A percentile compares a stretch with the other conserved stretches of the same genome.
Evolutionary conservation across 1,140 invertebrate species (phyloP).

Genomic region (Chrysopa pallens): DNA sequence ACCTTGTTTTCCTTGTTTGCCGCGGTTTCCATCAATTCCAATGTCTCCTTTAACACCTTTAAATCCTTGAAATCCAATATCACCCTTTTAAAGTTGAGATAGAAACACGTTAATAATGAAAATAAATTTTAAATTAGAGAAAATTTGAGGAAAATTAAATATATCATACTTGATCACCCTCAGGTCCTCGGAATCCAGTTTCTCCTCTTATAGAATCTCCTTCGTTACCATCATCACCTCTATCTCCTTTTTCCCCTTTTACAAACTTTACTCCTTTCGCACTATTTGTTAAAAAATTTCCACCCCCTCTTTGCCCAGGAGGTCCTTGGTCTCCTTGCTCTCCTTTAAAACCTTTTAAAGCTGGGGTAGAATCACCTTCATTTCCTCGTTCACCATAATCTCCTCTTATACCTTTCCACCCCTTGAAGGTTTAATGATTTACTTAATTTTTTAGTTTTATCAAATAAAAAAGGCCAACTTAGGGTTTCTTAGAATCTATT

Average conservation of each 20-base stretch:
- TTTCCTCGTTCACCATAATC: constrained; percentile 27
- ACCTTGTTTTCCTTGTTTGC: constrained; percentile 29
- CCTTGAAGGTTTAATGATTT: no score
- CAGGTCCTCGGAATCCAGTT: constrained; percentile 29
- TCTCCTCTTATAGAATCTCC: constrained; percentile 31
- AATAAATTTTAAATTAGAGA: not conserved
- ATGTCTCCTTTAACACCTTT: constrained; percentile 39
- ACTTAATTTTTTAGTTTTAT: no score
- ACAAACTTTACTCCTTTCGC: constrained; percentile 22
- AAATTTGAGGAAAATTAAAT: not conserved
- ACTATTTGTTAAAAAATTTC: constrained; percentile 16
- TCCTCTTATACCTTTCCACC: constrained; percentile 30
- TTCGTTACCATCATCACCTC: constrained; percentile 22
- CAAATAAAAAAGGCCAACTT: no score
- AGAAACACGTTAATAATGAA: not conserved
- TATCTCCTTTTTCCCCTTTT: constrained; percentile 20
- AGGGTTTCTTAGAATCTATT: no score
- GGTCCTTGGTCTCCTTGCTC: constrained; percentile 31
- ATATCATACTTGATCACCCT: constrained; percentile 21
- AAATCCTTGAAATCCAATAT: constrained; percentile 25
- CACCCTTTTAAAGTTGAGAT: constrained; percentile 8
- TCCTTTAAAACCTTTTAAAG: constrained; percentile 32
- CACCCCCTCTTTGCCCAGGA: constrained; percentile 20
- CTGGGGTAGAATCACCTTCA: constrained; percentile 26
- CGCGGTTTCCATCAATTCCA: constrained; percentile 31